Base-by-base conservation (phyloP, 2,888 invertebrate species). In the Elmis aenea region DNA sequence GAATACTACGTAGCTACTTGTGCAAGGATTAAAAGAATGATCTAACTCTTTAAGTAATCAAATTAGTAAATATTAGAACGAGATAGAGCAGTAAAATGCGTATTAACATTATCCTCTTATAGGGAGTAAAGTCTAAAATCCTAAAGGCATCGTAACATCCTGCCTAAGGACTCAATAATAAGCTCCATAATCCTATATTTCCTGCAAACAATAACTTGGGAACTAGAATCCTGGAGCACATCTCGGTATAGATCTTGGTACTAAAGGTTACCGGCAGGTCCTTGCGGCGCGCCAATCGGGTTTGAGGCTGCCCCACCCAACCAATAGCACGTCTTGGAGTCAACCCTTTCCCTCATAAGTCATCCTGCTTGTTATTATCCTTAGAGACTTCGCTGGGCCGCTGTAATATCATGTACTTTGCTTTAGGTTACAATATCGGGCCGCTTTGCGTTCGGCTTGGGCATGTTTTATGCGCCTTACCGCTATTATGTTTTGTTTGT, bases 211-310 rank as follows among this genome's bases (percentile, higher is more conserved):
- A 61, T 59, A 59, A 60, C 55, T 55, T 48, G 49, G 44, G 46
- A 53, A 38, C 44, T 44, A 31, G 31, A 36, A 38, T 37, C 40
- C 41, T 45, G 40, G 25, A 45, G 39, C 38, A 42, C 42, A 42
- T 42, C 42, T 42, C 42, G 42, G 42, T 64, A 66, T 65, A 59
- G 65, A 66, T 65, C 64, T 64, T 63, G 61, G 62, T 64, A 61
- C 58, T 58, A 61, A 57, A 61, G 59, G 62, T 62, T 61, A 59
- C 58, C 59, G 57, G 58, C 48, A 45, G 63, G 51, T 60, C 61
- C 62, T 63, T 67, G 67, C 57, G 67, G 68, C 60, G 61, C 62
- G 56, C 68, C 68, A 67, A 68, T 68, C 63, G 59, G 64, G 66
- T 66, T 57, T 66, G 61, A 62, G 66, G 66, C 61, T 53, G 60